Conservation (phyloP, 2,113 vertebrate species). For the Apus apus region DNA sequence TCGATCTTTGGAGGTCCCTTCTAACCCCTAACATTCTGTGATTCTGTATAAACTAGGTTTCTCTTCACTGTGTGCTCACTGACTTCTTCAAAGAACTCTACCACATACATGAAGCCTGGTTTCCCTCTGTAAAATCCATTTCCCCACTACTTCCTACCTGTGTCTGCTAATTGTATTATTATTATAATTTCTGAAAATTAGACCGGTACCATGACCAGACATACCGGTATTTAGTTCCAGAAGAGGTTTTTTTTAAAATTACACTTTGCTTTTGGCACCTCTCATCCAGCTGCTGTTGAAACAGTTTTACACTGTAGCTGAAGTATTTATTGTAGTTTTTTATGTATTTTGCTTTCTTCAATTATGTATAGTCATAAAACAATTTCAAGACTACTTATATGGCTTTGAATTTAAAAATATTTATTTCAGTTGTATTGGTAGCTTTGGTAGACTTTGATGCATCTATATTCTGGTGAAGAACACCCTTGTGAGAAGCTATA, state of each 20-base stretch:
- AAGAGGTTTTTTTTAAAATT: background rate
- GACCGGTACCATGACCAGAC: background rate
- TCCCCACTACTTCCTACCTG: background rate
- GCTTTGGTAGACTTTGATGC: background rate
- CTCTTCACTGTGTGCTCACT: background rate
- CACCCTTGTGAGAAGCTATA: background rate
- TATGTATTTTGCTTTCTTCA: background rate
- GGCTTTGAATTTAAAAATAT: background rate
- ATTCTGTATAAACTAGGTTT: background rate
- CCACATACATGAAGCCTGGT: rapidly evolving
- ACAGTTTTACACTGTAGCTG: background rate
- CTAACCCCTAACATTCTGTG: too few relatives aligned
- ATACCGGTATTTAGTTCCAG: background rate
- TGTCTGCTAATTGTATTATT: background rate
- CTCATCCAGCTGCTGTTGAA: background rate
- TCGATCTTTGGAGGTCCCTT: too few relatives aligned
- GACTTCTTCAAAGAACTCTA: background rate
- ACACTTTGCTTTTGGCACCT: background rate
- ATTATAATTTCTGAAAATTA: background rate
- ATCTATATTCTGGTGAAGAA: background rate
- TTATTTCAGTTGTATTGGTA: background rate
- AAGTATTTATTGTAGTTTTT: background rate
- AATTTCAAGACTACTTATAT: background rate
- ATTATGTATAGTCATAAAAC: background rate
- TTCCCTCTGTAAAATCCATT: background rate